These are phyloP conservation scores for Aricia agestis DNA, from an alignment of 1,140 invertebrate genomes.

Conservation along the genomic window DNA sequence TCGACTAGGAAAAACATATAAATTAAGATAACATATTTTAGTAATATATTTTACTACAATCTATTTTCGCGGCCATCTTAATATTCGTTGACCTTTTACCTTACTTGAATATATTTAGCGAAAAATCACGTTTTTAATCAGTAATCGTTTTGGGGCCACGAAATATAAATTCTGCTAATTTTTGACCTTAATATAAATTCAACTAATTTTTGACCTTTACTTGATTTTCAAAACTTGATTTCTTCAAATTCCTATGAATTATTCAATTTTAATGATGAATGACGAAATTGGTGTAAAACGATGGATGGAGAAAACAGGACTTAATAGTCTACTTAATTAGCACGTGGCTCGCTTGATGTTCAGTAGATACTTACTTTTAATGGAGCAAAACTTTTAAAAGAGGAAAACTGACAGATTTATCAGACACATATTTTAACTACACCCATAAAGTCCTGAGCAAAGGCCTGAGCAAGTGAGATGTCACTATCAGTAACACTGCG, in stretches of 20 bases:
- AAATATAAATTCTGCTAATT: not conserved
- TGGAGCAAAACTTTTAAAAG: too few relatives aligned
- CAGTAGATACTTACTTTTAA: not conserved
- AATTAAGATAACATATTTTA: too few relatives aligned
- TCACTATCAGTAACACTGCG: too few relatives aligned
- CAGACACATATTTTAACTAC: too few relatives aligned
- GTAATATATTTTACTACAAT: not conserved
- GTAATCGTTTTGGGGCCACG: not conserved
- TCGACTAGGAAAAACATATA: too few relatives aligned
- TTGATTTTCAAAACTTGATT: not conserved
- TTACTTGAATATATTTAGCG: not conserved
- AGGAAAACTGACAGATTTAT: too few relatives aligned
- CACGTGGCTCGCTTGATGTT: not conserved
- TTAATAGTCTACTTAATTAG: not conserved
- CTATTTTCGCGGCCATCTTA: not conserved
- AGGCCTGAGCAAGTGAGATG: too few relatives aligned
- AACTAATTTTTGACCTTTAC: not conserved
- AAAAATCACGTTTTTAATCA: not conserved
- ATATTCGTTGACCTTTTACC: not conserved
- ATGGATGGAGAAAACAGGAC: not conserved
- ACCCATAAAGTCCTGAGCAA: too few relatives aligned
- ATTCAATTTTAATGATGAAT: not conserved
- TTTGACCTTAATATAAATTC: not conserved
- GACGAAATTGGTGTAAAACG: not conserved
- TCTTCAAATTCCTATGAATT: constrained; percentile 1